Evolutionary conservation across 2,113 vertebrate species (phyloP).

Genomic region (Tetrax tetrax): DNA sequence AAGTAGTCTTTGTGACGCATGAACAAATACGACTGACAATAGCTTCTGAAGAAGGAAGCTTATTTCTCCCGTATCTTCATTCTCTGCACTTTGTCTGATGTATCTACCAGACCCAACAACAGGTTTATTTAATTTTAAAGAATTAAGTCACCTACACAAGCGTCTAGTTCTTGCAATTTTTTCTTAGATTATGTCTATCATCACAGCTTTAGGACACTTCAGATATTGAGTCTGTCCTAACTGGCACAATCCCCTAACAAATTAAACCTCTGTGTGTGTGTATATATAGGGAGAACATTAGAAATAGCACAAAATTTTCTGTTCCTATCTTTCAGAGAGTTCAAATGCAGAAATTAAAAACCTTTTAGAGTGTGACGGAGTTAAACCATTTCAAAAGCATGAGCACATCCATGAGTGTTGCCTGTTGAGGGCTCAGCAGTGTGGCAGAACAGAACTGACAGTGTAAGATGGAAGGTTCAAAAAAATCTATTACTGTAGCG

Average conservation of each 20-base stretch:
- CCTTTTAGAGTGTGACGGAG: neutral
- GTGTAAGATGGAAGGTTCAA: neutral
- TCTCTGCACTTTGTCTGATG: neutral
- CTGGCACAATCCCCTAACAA: neutral
- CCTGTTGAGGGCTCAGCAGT: neutral
- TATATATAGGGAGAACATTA: neutral
- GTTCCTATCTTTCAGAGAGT: neutral
- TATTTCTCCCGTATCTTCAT: neutral
- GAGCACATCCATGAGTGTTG: neutral
- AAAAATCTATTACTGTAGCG: neutral
- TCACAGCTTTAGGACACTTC: neutral
- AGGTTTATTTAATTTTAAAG: neutral
- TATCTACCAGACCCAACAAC: neutral
- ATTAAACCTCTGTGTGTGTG: fast-evolving
- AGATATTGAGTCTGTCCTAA: neutral
- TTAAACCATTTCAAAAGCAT: neutral
- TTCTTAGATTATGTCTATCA: neutral
- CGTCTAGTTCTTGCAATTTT: neutral
- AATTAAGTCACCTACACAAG: neutral
- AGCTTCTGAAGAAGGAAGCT: neutral
- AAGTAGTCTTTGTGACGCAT: neutral
- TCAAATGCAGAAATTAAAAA: neutral
- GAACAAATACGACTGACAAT: neutral
- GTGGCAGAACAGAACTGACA: neutral
- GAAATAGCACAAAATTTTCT: neutral